Evolutionary conservation across 1,140 invertebrate genomes (phyloP), one percentile per base, ranked within the genome.

Genomic region (Dendrolimus punctatus): DNA sequence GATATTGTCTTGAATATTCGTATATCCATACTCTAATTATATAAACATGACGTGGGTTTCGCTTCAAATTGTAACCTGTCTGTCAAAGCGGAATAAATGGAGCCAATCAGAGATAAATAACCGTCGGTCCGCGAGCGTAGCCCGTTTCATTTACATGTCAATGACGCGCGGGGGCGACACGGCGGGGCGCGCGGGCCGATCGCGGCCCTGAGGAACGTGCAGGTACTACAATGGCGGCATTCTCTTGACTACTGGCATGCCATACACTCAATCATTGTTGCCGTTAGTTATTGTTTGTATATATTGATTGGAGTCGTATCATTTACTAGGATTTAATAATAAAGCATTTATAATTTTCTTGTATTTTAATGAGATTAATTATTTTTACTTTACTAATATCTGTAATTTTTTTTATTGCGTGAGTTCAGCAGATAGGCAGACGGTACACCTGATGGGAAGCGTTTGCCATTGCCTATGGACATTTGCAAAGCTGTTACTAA

Each of bases 31-130:
- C 60, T 3, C 54, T 71, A 80, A 80, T 75, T 75, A 73, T 61
- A 65, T 66, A 66, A 75, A 62, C 59, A 66, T 57, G 55, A 51
- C 10, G 54, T 55, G 63, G 65, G 77, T 71, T 74, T 62, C 57
- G 66, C 71, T 69, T 59, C 64, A 64, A 76, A 81, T 77, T 74
- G 68, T 66, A 71, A 79, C 64, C 74, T 79, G 78, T 75, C 76
- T 68, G 72, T 75, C 71, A 77, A 80, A 75, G 68, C 69, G 76
- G 69, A 73, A 80, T 82, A 75, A 80, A 81, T 71, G 69, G 64
- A 76, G 69, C 75, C 73, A 85, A 83, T 85, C 75, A 78, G 75
- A 85, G 74, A 85, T 85, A 85, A 80, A 79, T 75, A 82, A 82
- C 76, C 64, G 68, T 64, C 57, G 65, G 74, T 77, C 71, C 66